phyloP scores from a whole-genome alignment of 2,113 vertebrate species.

The Bubo blakistoni region DNA sequence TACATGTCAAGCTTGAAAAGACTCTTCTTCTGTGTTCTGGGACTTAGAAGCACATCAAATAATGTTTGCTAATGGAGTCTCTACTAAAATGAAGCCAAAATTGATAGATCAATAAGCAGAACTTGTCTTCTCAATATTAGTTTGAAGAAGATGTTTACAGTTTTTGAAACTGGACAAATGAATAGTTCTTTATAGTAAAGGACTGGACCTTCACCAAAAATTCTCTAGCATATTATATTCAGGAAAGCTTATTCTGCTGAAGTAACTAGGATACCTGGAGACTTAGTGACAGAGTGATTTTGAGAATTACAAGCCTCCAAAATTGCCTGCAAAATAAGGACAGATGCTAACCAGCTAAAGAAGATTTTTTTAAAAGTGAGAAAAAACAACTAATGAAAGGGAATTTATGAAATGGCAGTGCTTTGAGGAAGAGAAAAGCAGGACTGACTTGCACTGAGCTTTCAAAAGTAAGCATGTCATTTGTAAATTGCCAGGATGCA shows the following conservation, averaged over 20 bases:
- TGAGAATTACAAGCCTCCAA: neutral
- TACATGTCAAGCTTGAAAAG: conserved; percentile 46
- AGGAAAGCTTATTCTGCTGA: neutral
- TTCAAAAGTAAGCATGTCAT: neutral
- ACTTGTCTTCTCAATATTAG: neutral
- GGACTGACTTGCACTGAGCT: neutral
- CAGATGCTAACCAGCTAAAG: neutral
- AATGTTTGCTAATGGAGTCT: conserved; percentile 36
- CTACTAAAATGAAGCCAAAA: neutral
- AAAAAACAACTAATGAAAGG: neutral
- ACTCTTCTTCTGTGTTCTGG: neutral
- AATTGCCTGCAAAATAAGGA: neutral
- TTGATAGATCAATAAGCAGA: conserved; percentile 1
- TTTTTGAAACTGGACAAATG: neutral
- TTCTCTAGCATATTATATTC: neutral
- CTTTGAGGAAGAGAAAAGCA: neutral
- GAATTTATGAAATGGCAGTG: neutral
- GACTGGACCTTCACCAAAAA: neutral
- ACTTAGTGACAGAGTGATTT: neutral
- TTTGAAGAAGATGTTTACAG: neutral
- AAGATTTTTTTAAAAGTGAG: neutral
- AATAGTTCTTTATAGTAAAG: neutral
- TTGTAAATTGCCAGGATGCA: neutral
- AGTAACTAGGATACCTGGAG: neutral
- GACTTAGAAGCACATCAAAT: neutral